A percentile compares a stretch with the other conserved stretches of the same genome.
These are phyloP conservation scores for Albula goreensis DNA, from an alignment of 2,113 vertebrate genomes.

Conservation along the genomic window DNA sequence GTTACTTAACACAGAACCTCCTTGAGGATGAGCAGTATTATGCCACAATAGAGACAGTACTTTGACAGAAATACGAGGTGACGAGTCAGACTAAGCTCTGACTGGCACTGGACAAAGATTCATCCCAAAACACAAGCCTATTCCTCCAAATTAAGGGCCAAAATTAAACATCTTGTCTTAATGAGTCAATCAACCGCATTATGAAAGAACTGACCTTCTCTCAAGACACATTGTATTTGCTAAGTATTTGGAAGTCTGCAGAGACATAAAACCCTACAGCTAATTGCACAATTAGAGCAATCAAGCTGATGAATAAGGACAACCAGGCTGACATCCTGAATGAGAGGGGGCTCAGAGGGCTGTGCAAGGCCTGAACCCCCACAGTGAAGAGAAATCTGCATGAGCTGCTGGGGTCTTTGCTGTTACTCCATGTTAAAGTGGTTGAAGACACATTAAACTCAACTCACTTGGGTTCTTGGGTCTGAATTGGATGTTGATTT, in stretches of 20 bases:
- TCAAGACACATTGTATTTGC: neutral
- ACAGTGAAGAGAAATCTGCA: no score
- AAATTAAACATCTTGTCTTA: neutral
- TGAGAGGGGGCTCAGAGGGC: neutral
- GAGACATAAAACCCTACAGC: neutral
- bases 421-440: no score
- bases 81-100: neutral
- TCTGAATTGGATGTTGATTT: no score
- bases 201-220: conserved; percentile 7
- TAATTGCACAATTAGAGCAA: neutral
- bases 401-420: no score
- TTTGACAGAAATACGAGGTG: neutral
- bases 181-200: conserved; percentile 13
- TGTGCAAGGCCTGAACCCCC: no score
- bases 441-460: no score
- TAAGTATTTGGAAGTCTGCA: neutral
- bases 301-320: neutral
- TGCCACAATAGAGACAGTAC: no score
- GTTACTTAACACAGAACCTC: no score
- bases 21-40: no score
- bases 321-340: neutral
- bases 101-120: neutral
- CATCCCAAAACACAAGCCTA: neutral
- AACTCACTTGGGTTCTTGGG: no score
- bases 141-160: neutral